phyloP scores from a whole-genome alignment of 2,888 invertebrate species.

The Dasysyrphus albostriatus region DNA sequence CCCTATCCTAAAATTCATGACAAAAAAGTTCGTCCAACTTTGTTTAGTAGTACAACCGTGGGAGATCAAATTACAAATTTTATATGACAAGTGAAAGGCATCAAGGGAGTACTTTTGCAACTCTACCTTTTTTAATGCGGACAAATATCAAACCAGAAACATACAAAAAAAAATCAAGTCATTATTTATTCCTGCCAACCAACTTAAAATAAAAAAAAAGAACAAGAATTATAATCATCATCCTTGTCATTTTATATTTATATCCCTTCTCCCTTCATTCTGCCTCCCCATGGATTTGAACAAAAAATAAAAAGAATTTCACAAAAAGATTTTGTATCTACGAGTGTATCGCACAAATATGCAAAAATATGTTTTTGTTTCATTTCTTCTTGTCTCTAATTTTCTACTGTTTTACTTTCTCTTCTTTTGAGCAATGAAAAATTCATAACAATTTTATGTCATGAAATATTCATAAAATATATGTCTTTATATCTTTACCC shows the following conservation, averaged over 20 bases:
- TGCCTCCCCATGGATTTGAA: not conserved
- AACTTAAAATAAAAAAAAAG: conserved; percentile 17
- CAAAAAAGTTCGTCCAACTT: conserved; percentile 15
- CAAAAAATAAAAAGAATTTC: conserved; percentile 4
- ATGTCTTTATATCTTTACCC: conserved; percentile 26
- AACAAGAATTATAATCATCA: conserved; percentile 34
- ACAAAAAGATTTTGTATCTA: not conserved
- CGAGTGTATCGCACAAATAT: conserved; percentile 46
- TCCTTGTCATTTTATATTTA: conserved; percentile 28
- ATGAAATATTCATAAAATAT: conserved; percentile 76
- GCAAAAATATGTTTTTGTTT: conserved; percentile 43
- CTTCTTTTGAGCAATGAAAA: conserved; percentile 62
- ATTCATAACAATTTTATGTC: conserved; percentile 75
- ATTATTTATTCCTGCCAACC: conserved; percentile 60
- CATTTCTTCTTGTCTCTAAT: conserved; percentile 55
- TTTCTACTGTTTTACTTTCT: conserved; percentile 61
- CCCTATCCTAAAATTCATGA: not conserved
- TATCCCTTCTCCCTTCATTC: conserved; percentile 10
- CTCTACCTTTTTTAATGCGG: conserved; percentile 34
- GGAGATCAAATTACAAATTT: conserved; percentile 51
- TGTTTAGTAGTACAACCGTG: conserved; percentile 4
- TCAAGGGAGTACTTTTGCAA: conserved; percentile 33
- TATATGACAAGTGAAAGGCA: conserved; percentile 25
- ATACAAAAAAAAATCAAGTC: conserved; percentile 30
- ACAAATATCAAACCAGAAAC: conserved; percentile 5